phyloP scores from a whole-genome alignment of 2,888 invertebrate genomes.

The Drosophila mettleri region DNA sequence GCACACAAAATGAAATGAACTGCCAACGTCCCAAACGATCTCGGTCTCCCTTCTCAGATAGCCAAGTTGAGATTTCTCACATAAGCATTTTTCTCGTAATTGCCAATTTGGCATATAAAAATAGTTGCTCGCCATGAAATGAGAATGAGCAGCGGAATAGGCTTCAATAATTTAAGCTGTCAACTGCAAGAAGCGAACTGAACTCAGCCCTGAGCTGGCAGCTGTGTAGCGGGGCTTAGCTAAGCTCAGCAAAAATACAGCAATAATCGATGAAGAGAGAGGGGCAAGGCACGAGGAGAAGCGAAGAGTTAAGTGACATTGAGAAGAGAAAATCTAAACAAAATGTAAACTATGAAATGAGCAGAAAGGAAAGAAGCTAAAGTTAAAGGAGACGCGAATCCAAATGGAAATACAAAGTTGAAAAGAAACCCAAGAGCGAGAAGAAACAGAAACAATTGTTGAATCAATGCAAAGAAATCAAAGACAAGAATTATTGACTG shows the following conservation, averaged over 20 bases:
- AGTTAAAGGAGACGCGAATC: no score
- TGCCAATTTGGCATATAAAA: constrained; percentile 34
- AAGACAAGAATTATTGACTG: constrained; percentile 5
- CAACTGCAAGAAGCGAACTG: constrained; percentile 3
- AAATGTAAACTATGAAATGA: not conserved
- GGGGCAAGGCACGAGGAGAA: not conserved
- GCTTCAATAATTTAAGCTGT: constrained; percentile 5
- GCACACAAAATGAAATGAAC: constrained; percentile 30
- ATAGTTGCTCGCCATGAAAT: constrained; percentile 16
- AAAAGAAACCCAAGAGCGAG: no score
- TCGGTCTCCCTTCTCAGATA: not conserved
- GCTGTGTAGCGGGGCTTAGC: not conserved
- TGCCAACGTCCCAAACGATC: constrained; percentile 40
- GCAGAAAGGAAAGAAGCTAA: not conserved
- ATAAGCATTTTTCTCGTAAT: constrained; percentile 18
- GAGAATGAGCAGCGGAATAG: constrained; percentile 7
- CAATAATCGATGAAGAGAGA: not conserved
- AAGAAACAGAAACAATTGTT: not conserved
- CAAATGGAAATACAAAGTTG: no score
- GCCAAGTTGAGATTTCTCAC: constrained; percentile 28
- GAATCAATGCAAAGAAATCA: not conserved
- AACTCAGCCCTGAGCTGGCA: not conserved
- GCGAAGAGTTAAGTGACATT: not conserved
- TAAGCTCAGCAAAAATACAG: not conserved
- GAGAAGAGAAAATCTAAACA: no score